A percentile compares a stretch with the other conserved stretches of the same genome.
Conservation (phyloP, 2,888 invertebrate species). For the Dasypogon diadema region DNA sequence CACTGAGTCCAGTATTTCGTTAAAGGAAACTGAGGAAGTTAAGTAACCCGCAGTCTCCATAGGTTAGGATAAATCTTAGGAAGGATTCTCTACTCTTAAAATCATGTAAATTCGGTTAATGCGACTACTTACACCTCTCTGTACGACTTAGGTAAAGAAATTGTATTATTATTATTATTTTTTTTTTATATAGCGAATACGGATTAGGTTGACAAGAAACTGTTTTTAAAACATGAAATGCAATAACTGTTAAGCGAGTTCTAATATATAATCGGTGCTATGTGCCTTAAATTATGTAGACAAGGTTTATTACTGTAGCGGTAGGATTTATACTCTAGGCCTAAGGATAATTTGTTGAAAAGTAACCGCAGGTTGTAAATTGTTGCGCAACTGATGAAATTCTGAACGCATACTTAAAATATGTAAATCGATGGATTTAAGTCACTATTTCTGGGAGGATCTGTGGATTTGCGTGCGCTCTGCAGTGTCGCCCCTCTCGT, state of each 20-base stretch:
- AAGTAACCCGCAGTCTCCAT: slow-evolving; percentile 46
- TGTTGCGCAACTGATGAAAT: neutral
- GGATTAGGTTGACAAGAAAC: slow-evolving; percentile 23
- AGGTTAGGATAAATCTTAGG: slow-evolving; percentile 5
- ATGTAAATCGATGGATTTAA: neutral
- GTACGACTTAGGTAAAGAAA: slow-evolving; percentile 2
- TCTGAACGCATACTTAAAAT: slow-evolving; percentile 28
- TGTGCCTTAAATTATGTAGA: slow-evolving; percentile 50
- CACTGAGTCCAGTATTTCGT: slow-evolving; percentile 54
- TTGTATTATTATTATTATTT: slow-evolving; percentile 30
- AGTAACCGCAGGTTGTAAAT: slow-evolving; percentile 14
- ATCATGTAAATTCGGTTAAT: slow-evolving; percentile 18
- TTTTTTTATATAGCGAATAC: slow-evolving; percentile 2
- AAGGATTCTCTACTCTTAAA: slow-evolving; percentile 14
- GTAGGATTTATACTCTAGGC: slow-evolving; percentile 2
- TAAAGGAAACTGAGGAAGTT: slow-evolving; percentile 54
- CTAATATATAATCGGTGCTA: slow-evolving; percentile 44
- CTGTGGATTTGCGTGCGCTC: neutral
- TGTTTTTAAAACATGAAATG: slow-evolving; percentile 52
- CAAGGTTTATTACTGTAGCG: slow-evolving; percentile 5
- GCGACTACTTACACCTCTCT: slow-evolving; percentile 42
- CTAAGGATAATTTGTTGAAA: slow-evolving; percentile 13
- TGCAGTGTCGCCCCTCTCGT: too few relatives aligned
- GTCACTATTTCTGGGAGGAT: neutral
- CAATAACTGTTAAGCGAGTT: slow-evolving; percentile 52